Evolutionary conservation across 2,797 vertebrate genomes (phyloP).

Genomic region (Sciurus vulgaris): DNA sequence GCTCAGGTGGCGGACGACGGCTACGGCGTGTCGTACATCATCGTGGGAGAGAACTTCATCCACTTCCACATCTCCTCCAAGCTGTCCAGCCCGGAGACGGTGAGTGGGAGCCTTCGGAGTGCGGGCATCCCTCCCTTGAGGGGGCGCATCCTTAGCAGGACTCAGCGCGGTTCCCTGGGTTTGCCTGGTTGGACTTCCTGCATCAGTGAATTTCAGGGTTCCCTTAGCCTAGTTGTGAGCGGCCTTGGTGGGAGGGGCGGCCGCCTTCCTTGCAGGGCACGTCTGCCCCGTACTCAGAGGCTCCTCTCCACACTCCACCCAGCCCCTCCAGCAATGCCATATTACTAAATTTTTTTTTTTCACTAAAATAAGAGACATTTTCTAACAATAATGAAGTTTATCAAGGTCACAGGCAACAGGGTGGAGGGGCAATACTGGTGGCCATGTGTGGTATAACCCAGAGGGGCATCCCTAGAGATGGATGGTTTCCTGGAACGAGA

Average conservation of each 20-base stretch:
- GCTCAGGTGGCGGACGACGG: slow-evolving; percentile 97
- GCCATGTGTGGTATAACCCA: not conserved
- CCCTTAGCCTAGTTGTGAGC: not conserved
- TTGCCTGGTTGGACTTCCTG: not conserved
- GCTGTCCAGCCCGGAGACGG: slow-evolving; percentile 94
- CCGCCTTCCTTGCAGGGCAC: rapidly evolving
- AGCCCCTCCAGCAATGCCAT: rapidly evolving
- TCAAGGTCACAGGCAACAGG: not conserved
- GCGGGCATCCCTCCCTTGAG: not conserved
- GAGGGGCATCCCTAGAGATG: not conserved
- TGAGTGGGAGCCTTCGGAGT: slow-evolving; percentile 83
- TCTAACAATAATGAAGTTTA: not conserved
- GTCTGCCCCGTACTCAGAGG: rapidly evolving
- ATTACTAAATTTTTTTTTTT: not conserved
- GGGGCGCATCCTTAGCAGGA: too few species aligned
- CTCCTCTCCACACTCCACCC: rapidly evolving
- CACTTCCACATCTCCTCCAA: slow-evolving; percentile 99
- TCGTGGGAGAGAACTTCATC: slow-evolving; percentile 94
- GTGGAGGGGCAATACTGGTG: not conserved
- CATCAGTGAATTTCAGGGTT: not conserved
- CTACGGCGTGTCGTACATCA: slow-evolving; percentile 97
- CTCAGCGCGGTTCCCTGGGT: rapidly evolving
- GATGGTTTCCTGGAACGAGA: too few species aligned
- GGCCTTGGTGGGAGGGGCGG: rapidly evolving
- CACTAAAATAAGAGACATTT: not conserved